A percentile compares a stretch with the other conserved stretches of the same genome.
These are phyloP conservation scores for Laticauda laticaudata DNA, from an alignment of 2,113 vertebrate species.

Conservation along the genomic window DNA sequence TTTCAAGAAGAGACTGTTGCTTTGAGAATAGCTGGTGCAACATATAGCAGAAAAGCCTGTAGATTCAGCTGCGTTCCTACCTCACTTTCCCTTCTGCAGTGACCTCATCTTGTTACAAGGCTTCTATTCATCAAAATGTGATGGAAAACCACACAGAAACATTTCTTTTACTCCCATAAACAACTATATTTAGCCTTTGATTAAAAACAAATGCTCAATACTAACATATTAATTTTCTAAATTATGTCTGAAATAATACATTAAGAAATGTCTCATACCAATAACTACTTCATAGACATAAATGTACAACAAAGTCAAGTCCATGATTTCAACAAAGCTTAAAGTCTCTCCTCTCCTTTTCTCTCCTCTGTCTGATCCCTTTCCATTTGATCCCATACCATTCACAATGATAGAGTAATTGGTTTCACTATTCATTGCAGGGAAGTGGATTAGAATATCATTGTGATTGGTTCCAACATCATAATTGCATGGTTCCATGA, in stretches of 20 bases:
- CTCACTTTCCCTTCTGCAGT: constrained; percentile 87
- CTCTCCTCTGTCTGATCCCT: too few relatives aligned
- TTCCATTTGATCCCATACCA: not conserved
- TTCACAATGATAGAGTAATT: not conserved
- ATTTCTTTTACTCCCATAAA: constrained; percentile 86
- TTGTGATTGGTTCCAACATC: not conserved
- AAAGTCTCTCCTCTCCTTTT: not conserved
- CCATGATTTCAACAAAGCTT: not conserved
- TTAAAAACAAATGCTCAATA: constrained; percentile 75
- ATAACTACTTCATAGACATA: constrained; percentile 17
- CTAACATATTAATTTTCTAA: constrained; percentile 53
- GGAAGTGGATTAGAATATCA: not conserved
- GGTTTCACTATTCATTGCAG: not conserved
- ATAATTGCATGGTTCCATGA: not conserved
- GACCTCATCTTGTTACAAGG: constrained; percentile 96
- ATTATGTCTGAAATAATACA: constrained; percentile 39
- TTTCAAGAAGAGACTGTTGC: constrained; percentile 46
- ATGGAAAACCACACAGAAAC: constrained; percentile 82
- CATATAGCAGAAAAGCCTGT: constrained; percentile 71
- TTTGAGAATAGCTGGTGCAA: constrained; percentile 74
- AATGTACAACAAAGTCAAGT: not conserved
- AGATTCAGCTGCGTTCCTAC: constrained; percentile 93
- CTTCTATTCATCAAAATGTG: constrained; percentile 92
- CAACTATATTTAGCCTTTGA: constrained; percentile 79
- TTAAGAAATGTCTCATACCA: constrained; percentile 1